Percentiles rank a stretch among this genome's conserved stretches.
Conservation (phyloP, 1,140 invertebrate species). For the Chironomus tepperi region DNA sequence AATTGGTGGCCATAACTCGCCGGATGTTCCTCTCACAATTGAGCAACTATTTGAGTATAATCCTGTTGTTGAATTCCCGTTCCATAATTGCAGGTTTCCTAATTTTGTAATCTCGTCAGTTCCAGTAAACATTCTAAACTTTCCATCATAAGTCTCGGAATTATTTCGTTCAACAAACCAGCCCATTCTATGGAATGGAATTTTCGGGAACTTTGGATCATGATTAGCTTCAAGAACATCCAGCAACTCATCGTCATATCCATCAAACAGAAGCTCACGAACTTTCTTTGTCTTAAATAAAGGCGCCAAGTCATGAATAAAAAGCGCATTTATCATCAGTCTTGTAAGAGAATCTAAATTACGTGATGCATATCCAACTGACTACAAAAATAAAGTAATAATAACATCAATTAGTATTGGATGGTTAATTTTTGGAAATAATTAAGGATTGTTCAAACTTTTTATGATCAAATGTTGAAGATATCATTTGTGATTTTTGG, state of each 20-base stretch:
- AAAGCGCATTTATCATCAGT: slow-evolving; percentile 44
- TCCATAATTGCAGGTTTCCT: slow-evolving; percentile 59
- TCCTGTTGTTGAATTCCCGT: slow-evolving; percentile 45
- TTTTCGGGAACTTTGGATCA: slow-evolving; percentile 44
- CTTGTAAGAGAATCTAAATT: slow-evolving; percentile 40
- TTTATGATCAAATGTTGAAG: too few species aligned
- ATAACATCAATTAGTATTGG: too few species aligned
- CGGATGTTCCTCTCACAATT: slow-evolving; percentile 56
- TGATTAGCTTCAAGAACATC: slow-evolving; percentile 47
- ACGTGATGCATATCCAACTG: slow-evolving; percentile 50
- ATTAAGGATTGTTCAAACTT: too few species aligned
- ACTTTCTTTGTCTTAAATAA: slow-evolving; percentile 55
- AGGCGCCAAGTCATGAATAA: slow-evolving; percentile 44
- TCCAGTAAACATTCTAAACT: slow-evolving; percentile 66
- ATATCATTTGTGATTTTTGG: too few species aligned
- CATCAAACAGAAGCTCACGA: slow-evolving; percentile 60
- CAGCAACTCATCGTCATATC: slow-evolving; percentile 60
- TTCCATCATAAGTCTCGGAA: slow-evolving; percentile 60
- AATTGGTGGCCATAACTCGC: slow-evolving; percentile 66
- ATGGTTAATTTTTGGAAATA: too few species aligned
- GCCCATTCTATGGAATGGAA: slow-evolving; percentile 63
- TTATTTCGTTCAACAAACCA: slow-evolving; percentile 73
- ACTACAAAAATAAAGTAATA: slow-evolving; percentile 44
- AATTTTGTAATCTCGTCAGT: slow-evolving; percentile 49
- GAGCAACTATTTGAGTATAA: slow-evolving; percentile 53